Base-by-base conservation (phyloP, 2,113 vertebrate genomes). In the Mustela nigripes region DNA sequence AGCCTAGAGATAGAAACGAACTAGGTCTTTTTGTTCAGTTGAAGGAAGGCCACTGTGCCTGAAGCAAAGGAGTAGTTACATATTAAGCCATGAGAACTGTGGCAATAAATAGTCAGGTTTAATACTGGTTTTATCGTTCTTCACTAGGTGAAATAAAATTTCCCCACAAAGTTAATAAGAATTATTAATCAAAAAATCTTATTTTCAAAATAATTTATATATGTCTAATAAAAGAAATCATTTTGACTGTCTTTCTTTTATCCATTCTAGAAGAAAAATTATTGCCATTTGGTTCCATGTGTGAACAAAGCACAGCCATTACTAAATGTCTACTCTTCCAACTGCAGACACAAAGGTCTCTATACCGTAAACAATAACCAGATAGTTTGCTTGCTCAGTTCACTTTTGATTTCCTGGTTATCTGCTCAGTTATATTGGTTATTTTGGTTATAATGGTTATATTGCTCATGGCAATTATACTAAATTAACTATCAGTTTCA, bases 201-300 rank as follows among this genome's bases (percentile, higher is more conserved):
- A 74, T 83, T 94, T 97, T 84, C n/a, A 73, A 48, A 81, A 56
- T 88, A 22, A 94, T 36, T 73, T 60, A 73, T 65, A 45, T 79
- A 14, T n/a, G 3, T 86, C 12, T 93, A 79, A 94, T 36, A 92
- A 95, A 69, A 87, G 16, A 87, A 85, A 73, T 85, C 2, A 63
- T n/a, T 53, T 85, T 2, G 6, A 63, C 12, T 45, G 7, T 21
- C 15, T 39, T 89, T 31, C 5, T 31, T 62, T 81, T 53, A 78
- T 58, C 53, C 24, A 3, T 39, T 3, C 48, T n/a, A 15, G 53
- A 87, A 12, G 28, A 80, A 62, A 3, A 86, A 48, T 19, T 12
- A 28, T 3, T 31, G 31, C 2, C 22, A 73, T 62, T 80, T 84
- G 60, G 7, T 69, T 10, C 62, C 14, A 9, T 45, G 16, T 60